Evolutionary conservation across 2,797 vertebrate species (phyloP).

Genomic region (Cyprinodon diabolis): DNA sequence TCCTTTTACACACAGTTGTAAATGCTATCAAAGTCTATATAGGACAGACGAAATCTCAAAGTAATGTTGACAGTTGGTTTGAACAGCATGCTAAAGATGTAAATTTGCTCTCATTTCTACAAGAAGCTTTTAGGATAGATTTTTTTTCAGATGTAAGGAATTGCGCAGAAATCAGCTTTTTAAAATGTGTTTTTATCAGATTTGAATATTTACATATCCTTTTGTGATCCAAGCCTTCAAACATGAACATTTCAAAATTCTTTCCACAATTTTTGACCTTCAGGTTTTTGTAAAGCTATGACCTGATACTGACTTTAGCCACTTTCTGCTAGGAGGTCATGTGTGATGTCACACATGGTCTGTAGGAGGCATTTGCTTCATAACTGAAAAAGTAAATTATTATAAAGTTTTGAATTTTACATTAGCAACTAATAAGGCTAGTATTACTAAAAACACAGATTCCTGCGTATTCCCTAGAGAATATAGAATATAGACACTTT

Average conservation of each 20-base stretch:
- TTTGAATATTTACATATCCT: neutral
- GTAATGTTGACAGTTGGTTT: conserved; percentile 14
- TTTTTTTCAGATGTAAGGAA: neutral
- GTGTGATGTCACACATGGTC: neutral
- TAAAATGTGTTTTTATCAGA: neutral
- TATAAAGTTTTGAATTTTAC: neutral
- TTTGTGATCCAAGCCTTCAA: neutral
- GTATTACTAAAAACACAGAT: neutral
- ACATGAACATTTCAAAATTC: neutral
- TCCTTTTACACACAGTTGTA: conserved; percentile 4
- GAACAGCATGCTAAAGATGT: conserved; percentile 12
- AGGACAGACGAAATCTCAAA: conserved; percentile 10
- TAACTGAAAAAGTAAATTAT: neutral
- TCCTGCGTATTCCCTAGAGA: neutral
- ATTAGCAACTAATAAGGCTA: neutral
- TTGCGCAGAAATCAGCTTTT: conserved; percentile 1
- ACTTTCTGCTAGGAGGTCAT: neutral
- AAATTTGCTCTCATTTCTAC: conserved; percentile 8
- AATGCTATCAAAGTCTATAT: conserved; percentile 15
- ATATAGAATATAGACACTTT: neutral
- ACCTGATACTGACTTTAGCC: neutral
- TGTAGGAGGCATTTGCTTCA: neutral
- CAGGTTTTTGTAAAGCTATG: neutral
- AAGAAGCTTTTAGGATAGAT: neutral
- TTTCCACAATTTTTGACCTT: neutral